Base-by-base conservation (phyloP, 2,113 vertebrate species). In the Halcyon malimbica region DNA sequence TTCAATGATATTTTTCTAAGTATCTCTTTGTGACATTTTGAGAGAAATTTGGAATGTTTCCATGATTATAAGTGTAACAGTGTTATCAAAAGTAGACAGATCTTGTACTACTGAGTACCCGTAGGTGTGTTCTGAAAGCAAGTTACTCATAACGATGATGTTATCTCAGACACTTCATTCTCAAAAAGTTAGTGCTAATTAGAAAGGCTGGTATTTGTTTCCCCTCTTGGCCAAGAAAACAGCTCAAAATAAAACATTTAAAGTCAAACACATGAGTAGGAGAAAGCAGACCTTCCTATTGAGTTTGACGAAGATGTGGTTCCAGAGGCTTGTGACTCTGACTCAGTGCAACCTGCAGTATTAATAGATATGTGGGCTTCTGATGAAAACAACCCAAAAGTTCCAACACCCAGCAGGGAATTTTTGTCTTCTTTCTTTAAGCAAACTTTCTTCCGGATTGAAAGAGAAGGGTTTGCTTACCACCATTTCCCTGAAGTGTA, bases 81-180 rank as follows among this genome's bases (percentile, higher is more conserved):
- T 78, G 53, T 89, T 91, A 93, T 83, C 89, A 76, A 79, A 94
- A 95, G 44, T 71, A 94, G 65, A 70, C 69, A 87, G 91, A 86
- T 89, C 84, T 89, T 95, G 48, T 89, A 60, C 64, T 79, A 69
- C n/a, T 54, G 62, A 91, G 56, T 69, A 87, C 62, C 57, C 75
- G 41, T 79, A 93, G 33, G 68, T 96, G 77, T 84, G 62, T 89
- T 96, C 89, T 93, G 89, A 94, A 94, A 83, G 69, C 65, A 87
- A 44, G 57, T 93, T 94, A 53, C n/a, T 93, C 41, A 57, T 96
- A 85, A 82, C 3, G 53, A 89, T 74, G 67, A 46, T 71, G 16
- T 89, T 68, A 50, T 62, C 73, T 91, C 69, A 89, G 81, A 75
- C 28, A 59, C 31, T 93, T 91, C 33, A 73, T 89, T 91, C 84